Percentiles rank a stretch among this genome's conserved stretches.
phyloP scores from a whole-genome alignment of 2,797 vertebrate species.

The Phoeniculus purpureus region DNA sequence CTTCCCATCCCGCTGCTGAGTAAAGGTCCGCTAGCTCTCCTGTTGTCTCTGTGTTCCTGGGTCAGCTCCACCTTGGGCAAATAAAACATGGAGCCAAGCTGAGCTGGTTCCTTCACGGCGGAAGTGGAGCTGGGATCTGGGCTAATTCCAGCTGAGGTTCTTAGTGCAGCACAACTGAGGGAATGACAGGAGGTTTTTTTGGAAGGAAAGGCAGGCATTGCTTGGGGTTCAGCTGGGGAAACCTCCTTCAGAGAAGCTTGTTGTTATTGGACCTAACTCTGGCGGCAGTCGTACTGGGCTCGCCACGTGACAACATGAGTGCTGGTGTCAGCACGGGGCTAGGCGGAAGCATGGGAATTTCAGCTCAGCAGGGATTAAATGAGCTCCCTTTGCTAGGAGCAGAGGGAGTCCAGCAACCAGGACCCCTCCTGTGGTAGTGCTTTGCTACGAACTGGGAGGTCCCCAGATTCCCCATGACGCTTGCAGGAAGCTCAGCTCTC shows the following conservation, averaged over 20 bases:
- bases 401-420: neutral
- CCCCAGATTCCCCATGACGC: neutral
- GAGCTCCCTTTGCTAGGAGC: neutral
- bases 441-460: neutral
- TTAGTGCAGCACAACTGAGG: neutral
- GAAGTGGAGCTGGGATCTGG: neutral
- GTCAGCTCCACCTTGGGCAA: conserved; percentile 1
- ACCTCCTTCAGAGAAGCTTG: neutral
- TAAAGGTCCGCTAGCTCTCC: neutral
- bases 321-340: neutral
- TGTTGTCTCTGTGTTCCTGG: neutral
- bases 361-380: neutral
- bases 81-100: neutral
- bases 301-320: accelerated
- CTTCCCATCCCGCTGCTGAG: neutral
- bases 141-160: neutral
- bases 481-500: accelerated
- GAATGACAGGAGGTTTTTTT: neutral
- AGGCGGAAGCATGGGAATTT: neutral
- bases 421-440: neutral
- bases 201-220: neutral
- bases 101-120: neutral
- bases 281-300: neutral
- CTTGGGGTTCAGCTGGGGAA: neutral
- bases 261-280: neutral